Evolutionary conservation across 1,140 invertebrate genomes (phyloP).

Genomic region (Lucilia cuprina): DNA sequence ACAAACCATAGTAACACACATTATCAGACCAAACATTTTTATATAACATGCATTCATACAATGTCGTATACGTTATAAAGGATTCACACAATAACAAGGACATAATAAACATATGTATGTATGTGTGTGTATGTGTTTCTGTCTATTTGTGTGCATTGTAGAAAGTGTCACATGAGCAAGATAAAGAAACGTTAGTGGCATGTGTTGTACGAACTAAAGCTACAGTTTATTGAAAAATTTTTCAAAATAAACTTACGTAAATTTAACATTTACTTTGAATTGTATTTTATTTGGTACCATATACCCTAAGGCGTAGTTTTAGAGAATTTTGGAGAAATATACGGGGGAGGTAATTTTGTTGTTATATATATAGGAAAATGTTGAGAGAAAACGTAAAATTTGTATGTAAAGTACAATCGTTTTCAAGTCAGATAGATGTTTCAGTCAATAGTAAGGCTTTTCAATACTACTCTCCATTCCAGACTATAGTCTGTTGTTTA

Average conservation of each 20-base stretch:
- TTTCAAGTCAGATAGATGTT: no score
- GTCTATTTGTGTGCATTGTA: neutral
- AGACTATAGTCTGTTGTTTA: no score
- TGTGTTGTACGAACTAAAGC: neutral
- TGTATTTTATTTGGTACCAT: neutral
- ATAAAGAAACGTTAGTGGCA: slow-evolving; percentile 6
- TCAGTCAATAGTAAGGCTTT: no score
- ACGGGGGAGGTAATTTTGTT: neutral
- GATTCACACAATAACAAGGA: neutral
- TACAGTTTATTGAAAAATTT: slow-evolving; percentile 4
- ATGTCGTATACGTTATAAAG: no score
- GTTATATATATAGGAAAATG: neutral
- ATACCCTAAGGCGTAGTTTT: neutral
- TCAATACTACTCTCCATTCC: no score
- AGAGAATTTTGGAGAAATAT: neutral
- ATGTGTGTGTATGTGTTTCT: neutral
- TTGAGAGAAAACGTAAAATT: no score
- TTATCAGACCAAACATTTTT: slow-evolving; percentile 1
- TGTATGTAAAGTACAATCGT: no score
- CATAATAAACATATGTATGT: neutral
- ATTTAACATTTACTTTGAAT: neutral
- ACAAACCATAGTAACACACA: neutral
- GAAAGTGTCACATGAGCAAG: neutral
- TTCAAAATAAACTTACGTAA: neutral
- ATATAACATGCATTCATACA: no score